Conservation (phyloP, 2,888 invertebrate genomes). For the Habrosyne pyritoides region DNA sequence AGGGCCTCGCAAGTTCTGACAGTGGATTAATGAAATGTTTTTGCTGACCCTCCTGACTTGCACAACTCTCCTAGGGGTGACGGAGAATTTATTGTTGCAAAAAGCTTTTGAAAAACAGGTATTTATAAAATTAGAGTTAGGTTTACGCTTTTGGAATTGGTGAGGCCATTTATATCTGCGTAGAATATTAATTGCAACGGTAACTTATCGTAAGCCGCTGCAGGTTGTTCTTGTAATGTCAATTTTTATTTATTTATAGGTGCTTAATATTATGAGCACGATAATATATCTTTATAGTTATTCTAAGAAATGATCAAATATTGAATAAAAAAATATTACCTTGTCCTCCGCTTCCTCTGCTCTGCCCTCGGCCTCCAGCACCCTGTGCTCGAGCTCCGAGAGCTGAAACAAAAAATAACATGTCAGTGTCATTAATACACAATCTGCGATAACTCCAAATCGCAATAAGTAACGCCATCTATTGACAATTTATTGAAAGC, state of each 20-base stretch:
- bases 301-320: background rate
- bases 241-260: background rate
- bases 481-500: constrained; percentile 10
- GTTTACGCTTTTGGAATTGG: background rate
- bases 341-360: constrained; percentile 97
- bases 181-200: background rate
- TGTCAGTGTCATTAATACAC: constrained; percentile 12
- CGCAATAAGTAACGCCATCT: constrained; percentile 60
- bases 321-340: constrained; percentile 81
- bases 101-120: constrained; percentile 14
- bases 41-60: constrained; percentile 66
- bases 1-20: constrained; percentile 22
- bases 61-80: constrained; percentile 25
- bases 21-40: constrained; percentile 56
- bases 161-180: background rate
- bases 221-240: background rate
- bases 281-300: background rate
- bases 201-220: background rate
- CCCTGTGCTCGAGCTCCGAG: constrained; percentile 96
- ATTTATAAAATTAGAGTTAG: constrained; percentile 10
- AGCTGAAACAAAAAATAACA: constrained; percentile 87
- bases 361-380: constrained; percentile 95
- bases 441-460: constrained; percentile 13
- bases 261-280: background rate
- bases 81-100: constrained; percentile 12